Evolutionary conservation across 2,888 invertebrate species (phyloP), one percentile per base, ranked within the genome.

Genomic region (Pristionchus fissidentatus): DNA sequence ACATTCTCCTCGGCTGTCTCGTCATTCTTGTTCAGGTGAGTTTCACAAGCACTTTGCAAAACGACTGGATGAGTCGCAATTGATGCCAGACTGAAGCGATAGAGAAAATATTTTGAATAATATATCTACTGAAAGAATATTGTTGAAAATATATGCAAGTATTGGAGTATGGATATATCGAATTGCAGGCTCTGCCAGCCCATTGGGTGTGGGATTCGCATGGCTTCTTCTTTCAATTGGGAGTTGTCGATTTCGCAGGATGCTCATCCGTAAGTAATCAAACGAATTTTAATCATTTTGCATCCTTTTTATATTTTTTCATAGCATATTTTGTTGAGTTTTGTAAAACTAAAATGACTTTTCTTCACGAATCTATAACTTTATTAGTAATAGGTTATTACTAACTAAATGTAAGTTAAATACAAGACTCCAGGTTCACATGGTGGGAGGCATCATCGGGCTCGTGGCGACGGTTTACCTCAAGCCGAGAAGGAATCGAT

Each of bases 161-260:
- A 46, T 52, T 52, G 8, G 60, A 60, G 13, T 60, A 26, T 1
- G 26, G 32, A 75, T 3, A 2, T 52, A 13, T 19, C 8, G 2
- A 46, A 38, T 70, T 52, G 0, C 73, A 84, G 83, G 92, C 92
- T 57, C 91, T 93, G 29, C 93, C 93, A 0, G 93, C 93, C 5
- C 93, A 93, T 86, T 93, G 93, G 93, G 90, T 92, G 7, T 93
- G 93, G 93, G 92, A 90, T 19, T 62, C 86, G 43, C 91, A 92
- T 79, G 93, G 93, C 2, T 92, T 90, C 83, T 89, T 92, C 84
- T 86, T 87, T 57, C 85, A 86, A 38, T 60, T 90, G 78, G 90
- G 91, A 3, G 89, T 89, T 75, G 88, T 92, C 41, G 92, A 92
- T 86, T 90, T 92, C 38, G 92, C 93, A 3, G 93, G 93, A 5